Percentiles rank a stretch among this genome's conserved stretches.
These are phyloP conservation scores for Dryomyza anilis DNA, from an alignment of 2,888 invertebrate species.

Conservation along the genomic window DNA sequence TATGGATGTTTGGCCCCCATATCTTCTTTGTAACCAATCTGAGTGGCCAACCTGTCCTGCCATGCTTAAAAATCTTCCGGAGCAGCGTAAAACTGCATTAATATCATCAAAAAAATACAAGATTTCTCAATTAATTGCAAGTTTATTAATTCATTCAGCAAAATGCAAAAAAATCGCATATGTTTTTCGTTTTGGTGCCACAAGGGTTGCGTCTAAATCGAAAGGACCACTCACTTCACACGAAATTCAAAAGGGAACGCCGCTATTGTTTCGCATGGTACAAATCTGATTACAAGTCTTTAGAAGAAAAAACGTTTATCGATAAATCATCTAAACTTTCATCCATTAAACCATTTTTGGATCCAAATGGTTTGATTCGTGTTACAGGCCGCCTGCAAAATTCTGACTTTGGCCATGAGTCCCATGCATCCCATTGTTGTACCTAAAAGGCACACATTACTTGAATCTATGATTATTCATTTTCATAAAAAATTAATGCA, in stretches of 20 bases:
- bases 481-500: constrained; percentile 12
- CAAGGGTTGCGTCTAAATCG: too few species aligned
- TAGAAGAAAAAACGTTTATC: not conserved
- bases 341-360: constrained; percentile 15
- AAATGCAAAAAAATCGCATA: constrained; percentile 1
- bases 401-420: not conserved
- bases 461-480: constrained; percentile 8
- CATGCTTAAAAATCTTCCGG: too few species aligned
- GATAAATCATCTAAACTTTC: too few species aligned
- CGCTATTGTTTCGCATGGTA: constrained; percentile 6
- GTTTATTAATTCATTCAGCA: constrained; percentile 7
- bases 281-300: constrained; percentile 5
- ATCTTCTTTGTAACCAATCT: not conserved
- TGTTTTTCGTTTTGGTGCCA: constrained; percentile 1
- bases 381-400: constrained; percentile 19
- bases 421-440: constrained; percentile 16
- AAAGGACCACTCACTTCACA: too few species aligned
- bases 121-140: too few species aligned
- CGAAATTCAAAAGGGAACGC: constrained; percentile 9
- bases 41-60: too few species aligned
- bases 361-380: not conserved
- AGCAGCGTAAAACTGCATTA: not conserved
- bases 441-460: constrained; percentile 5
- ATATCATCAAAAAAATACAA: not conserved
- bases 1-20: too few species aligned